Base-by-base conservation (phyloP, 2,888 invertebrate genomes). In the Serrognathus titanus region DNA sequence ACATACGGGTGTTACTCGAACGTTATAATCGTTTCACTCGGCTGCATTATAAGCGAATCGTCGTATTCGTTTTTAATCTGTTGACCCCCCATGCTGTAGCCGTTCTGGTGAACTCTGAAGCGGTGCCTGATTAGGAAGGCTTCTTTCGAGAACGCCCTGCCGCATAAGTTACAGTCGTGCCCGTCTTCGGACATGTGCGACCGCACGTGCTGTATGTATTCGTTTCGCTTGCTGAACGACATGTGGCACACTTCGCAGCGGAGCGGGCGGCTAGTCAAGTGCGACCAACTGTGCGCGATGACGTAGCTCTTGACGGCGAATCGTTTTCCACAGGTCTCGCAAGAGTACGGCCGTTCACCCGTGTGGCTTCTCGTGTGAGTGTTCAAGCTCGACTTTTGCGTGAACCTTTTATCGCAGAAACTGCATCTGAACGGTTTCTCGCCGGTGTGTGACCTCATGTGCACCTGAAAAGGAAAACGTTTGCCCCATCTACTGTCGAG, bases 281-380 rank as follows among this genome's bases (percentile, higher is more conserved):
- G 90, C 50, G 89, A 88, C 89, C 89, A 89, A 65, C 88, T 85
- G 75, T 90, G 90, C 47, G 90, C 89, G 62, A 87, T 87, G 56
- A 90, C 86, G 70, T 90, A 90, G 71, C 89, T 89, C 77, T 90
- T 90, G 61, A 90, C 90, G 41, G 90, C 88, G 75, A 90, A 90
- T 68, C 87, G 83, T 78, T 90, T 90, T 72, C 88, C 84, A 76
- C 90, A 90, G 68, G 89, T 85, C 78, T 89, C 87, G 79, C 90
- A 90, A 63, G 86, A 85, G 71, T 88, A 90, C 38, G 90, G 90
- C 59, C 88, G 81, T 76, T 89, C 87, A 66, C 90, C 90, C 71
- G 89, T 88, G 79, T 90, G 90, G 69, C 88, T 88, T 74, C 89
- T 80, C 79, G 88, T 89, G 80, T 90, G 90, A 70, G 89, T 90